Base-by-base conservation (phyloP, 2,797 vertebrate genomes). In the Artibeus jamaicensis region DNA sequence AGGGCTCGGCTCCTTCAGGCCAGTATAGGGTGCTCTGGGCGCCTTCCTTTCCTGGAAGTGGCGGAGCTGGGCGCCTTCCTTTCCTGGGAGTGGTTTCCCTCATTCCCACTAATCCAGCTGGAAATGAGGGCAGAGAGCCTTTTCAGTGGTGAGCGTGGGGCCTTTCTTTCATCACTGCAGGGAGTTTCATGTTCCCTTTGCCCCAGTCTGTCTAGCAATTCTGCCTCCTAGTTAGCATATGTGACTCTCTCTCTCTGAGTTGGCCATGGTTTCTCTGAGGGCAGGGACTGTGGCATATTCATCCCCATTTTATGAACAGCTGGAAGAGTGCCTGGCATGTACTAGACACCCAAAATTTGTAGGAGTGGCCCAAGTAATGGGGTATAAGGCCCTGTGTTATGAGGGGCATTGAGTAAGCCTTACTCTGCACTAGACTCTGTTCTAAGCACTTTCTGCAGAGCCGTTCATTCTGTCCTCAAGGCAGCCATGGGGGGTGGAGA, bases 1-100 rank as follows among this genome's bases (percentile, higher is more conserved):
- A 96, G 94, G 18, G 85, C n/a, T 96, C 44, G n/a, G 79, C 93
- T 88, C 91, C 62, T 86, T 97, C 87, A 42, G 96, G 48, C 89
- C 4, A 9, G 89, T 86, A 53, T 21, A 24, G 67, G 7, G 90
- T 39, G 34, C 48, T 39, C 71, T 0, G 34, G 73, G 26, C 0
- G 1, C 78, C 11, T 91, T 73, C 1, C 14, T 9, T 59, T 88
- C 65, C 67, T 24, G 65, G 44, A 94, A 85, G 86, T 46, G 37
- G 37, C 34, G 39, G 11, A 67, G 46, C 71, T 0, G 34, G 73
- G 26, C 0, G 1, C 78, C 11, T 91, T 73, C 2, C 14, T 9
- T 59, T 88, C 67, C 57, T 24, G 65, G 46, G 77, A 87, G 83
- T 32, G 44, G 32, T 71, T 55, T 42, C 82, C 50, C 42, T 16